Evolutionary conservation across 2,888 invertebrate genomes (phyloP), one percentile per base, ranked within the genome.

Genomic region (Xanthorhoe spadicearia): DNA sequence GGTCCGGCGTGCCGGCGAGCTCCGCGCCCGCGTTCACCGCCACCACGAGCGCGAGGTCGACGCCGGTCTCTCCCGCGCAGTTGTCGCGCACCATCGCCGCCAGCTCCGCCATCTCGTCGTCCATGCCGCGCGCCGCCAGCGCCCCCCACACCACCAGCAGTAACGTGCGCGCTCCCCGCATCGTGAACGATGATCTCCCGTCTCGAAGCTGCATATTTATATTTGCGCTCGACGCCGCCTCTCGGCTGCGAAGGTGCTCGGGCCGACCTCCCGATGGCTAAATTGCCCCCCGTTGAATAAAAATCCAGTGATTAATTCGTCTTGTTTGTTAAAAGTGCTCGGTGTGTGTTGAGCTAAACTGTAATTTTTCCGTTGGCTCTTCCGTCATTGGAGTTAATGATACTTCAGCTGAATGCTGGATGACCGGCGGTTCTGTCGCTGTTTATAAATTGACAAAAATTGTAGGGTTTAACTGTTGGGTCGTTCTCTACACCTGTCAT

Each of bases 51-150:
- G 77, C 64, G 15, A 80, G 5, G 72, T 89, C 89, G 0, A 82
- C 91, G n/a, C 84, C 86, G 0, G 85, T 85, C 72, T 92, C 91
- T 0, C 66, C 87, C 0, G 70, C 81, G 77, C 92, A 92, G 73
- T 73, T 83, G 28, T 90, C 89, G 60, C 90, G 83, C 75, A 92
- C 77, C 88, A 89, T 87, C 66, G 76, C 75, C 18, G 87, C 88
- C 61, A 92, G 76, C 72, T 92, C 92, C 0, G 86, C 87, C 89
- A 90, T 88, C 65, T 92, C 91, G 2, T 82, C 85, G 72, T 91
- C 90, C 78, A 92, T 59, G 7, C 38, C 54, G 65, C 62, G 35
- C 56, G 71, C 56, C 68, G 74, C 35, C 61, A 68, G 49, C 72
- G 54, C 61, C 9, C 7, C 13, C 1, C 53, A 1, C 48, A 32